Base-by-base conservation (phyloP, 2,797 vertebrate genomes). In the Tadarida brasiliensis region DNA sequence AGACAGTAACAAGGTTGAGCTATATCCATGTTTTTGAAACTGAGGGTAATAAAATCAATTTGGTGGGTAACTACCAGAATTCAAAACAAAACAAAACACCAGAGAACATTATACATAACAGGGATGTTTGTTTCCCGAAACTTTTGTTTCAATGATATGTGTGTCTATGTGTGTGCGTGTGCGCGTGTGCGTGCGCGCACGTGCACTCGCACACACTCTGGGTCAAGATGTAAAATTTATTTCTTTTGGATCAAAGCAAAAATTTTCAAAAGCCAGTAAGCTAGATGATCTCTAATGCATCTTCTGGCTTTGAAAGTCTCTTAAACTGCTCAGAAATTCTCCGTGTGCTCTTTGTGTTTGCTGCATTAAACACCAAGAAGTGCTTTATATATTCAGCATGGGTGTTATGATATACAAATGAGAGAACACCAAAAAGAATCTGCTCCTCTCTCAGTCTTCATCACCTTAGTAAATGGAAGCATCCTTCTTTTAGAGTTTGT, bases 11-110 rank as follows among this genome's bases (percentile, higher is more conserved):
- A 63, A 49, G 5, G 14, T 63, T 82, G 39, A 87, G 30, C 33
- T 65, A 20, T 15, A 39, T 47, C 19, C 26, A 39, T 94, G 78
- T 68, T 88, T 93, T 88, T 93, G 57, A 96, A 86, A 80, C 39
- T 67, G 49, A 39, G 28, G 17, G 20, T 30, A 33, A 19, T 80
- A 73, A 51, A 73, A 67, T 90, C 57, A 86, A 44, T 19, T 73
- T 85, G 1, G 11, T 84, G 24, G 12, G 7, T 71, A 78, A 73
- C 44, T 54, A 54, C 30, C 24, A 85, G n/a, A 80, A 73, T 67
- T 86, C 49, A 74, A 81, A 88, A 47, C 24, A 87, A 81, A 89
- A 67, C 10, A 91, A 93, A 93, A 90, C 39, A 71, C 33, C 16
- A 33, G 39, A 39, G 4, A 70, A 28, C 5, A 76, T 78, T 19